Evolutionary conservation across 2,888 invertebrate genomes (phyloP), one percentile per base, ranked within the genome.

Genomic region (Orthosia incerta): DNA sequence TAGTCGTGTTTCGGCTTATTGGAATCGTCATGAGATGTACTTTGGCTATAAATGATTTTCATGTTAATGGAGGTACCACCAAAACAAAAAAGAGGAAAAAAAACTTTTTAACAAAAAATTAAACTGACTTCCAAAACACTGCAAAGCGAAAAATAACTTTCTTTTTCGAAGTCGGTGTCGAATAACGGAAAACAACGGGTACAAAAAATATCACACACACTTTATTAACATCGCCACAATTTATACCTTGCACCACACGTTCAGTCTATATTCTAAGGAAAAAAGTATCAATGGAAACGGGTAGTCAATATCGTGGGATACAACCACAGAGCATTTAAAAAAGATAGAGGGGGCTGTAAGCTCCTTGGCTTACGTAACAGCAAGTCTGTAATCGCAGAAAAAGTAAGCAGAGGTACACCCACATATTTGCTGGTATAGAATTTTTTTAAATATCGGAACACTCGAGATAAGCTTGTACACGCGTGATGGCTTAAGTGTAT

Each of bases 291-390:
- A 71, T 79, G 76, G 71, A 79, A 76, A 73, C 68, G 80, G 80
- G 71, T 81, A 83, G 84, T 86, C 85, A 86, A 89, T 88, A 88
- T 85, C 76, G 70, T 68, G 71, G 74, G 79, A 65, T 65, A 77
- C 80, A 82, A 80, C 69, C 73, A 67, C 73, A 73, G 79, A 71
- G 71, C 67, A 23, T 56, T 79, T 45, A 65, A 46, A 78, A 63
- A 55, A 73, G 13, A 79, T 74, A 79, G 76, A 79, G 31, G 3
- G 9, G 16, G 0, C 20, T 31, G 5, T 55, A 45, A 68, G 48
- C 50, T 39, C 13, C 26, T 18, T 45, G 13, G 26, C 11, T 46
- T 31, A 57, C 11, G n/a, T 59, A n/a, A 51, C 23, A 62, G 45
- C n/a, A 46, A 39, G 13, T n/a, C 1, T n/a, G 1, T 26, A 15